phyloP scores from a whole-genome alignment of 2,113 vertebrate species.

The Gobiocypris rarus region DNA sequence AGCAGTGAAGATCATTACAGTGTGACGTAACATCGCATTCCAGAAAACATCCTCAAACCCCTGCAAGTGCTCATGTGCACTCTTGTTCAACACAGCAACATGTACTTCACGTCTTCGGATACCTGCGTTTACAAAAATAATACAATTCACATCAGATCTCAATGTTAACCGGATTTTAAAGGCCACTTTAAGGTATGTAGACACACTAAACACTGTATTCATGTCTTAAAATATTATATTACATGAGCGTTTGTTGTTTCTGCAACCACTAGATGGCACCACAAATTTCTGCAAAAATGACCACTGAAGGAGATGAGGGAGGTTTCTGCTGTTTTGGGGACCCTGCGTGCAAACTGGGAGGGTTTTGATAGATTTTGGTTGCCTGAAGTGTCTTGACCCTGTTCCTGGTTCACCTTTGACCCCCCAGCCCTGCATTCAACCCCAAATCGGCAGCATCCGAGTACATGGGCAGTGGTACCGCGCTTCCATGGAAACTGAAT shows the following conservation, averaged over 20 bases:
- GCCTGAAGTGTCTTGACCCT: slow-evolving; percentile 65
- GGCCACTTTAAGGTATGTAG: slow-evolving; percentile 51
- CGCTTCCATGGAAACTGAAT: slow-evolving; percentile 93
- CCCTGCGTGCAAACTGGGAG: slow-evolving; percentile 20
- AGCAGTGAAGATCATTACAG: background rate
- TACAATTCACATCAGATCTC: background rate
- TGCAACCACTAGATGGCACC: slow-evolving; percentile 50
- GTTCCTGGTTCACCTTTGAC: slow-evolving; percentile 76
- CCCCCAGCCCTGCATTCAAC: too few relatives aligned
- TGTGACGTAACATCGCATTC: too few relatives aligned
- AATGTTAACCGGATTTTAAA: slow-evolving; percentile 31
- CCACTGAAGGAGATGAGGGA: slow-evolving; percentile 28
- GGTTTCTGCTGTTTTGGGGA: slow-evolving; percentile 2
- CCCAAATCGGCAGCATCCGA: slow-evolving; percentile 88
- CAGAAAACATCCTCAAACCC: slow-evolving; percentile 6
- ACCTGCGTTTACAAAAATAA: slow-evolving; percentile 59
- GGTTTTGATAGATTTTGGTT: background rate
- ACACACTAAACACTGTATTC: slow-evolving; percentile 40
- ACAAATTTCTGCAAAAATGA: slow-evolving; percentile 38
- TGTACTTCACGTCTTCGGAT: background rate
- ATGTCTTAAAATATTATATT: slow-evolving; percentile 39
- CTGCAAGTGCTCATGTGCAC: slow-evolving; percentile 4
- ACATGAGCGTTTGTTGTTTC: background rate
- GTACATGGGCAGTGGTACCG: slow-evolving; percentile 88
- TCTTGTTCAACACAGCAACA: slow-evolving; percentile 15